Conservation (phyloP, 2,888 invertebrate genomes). For the Agrilus cyanescens region DNA sequence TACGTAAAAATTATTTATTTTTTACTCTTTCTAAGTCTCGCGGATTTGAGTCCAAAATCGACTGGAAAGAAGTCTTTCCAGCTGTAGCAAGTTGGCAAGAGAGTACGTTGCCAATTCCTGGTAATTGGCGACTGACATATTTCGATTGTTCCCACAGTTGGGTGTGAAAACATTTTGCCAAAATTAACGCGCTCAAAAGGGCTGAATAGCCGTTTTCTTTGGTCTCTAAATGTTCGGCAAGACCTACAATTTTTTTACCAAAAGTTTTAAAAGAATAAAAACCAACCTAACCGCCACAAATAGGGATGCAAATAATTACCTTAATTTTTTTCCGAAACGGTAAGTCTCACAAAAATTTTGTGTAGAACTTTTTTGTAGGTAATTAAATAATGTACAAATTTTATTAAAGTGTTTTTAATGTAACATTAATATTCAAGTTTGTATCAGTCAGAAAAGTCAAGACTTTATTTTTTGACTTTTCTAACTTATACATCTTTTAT, state of each 20-base stretch:
- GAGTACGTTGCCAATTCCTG: slow-evolving; percentile 56
- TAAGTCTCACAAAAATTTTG: too few relatives aligned
- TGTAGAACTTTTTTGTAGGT: too few relatives aligned
- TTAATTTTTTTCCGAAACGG: too few relatives aligned
- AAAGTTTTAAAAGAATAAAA: neutral
- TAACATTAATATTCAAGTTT: too few relatives aligned
- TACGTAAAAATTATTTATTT: neutral
- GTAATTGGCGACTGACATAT: slow-evolving; percentile 56
- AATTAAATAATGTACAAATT: too few relatives aligned
- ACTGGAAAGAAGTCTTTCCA: slow-evolving; percentile 53
- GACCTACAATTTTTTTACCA: slow-evolving; percentile 38
- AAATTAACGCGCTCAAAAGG: slow-evolving; percentile 45
- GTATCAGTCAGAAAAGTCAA: too few relatives aligned
- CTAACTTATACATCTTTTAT: too few relatives aligned
- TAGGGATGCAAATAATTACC: too few relatives aligned
- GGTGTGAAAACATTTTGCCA: slow-evolving; percentile 55
- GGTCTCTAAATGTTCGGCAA: slow-evolving; percentile 44
- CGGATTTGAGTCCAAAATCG: slow-evolving; percentile 53
- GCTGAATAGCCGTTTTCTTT: slow-evolving; percentile 37
- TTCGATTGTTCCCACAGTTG: slow-evolving; percentile 66
- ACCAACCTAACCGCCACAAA: too few relatives aligned
- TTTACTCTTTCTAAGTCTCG: slow-evolving; percentile 59
- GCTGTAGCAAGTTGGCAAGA: slow-evolving; percentile 51
- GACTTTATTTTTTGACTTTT: too few relatives aligned
- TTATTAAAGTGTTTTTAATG: too few relatives aligned